Conservation (phyloP, 1,140 invertebrate genomes). For the Branchinecta lindahli region DNA sequence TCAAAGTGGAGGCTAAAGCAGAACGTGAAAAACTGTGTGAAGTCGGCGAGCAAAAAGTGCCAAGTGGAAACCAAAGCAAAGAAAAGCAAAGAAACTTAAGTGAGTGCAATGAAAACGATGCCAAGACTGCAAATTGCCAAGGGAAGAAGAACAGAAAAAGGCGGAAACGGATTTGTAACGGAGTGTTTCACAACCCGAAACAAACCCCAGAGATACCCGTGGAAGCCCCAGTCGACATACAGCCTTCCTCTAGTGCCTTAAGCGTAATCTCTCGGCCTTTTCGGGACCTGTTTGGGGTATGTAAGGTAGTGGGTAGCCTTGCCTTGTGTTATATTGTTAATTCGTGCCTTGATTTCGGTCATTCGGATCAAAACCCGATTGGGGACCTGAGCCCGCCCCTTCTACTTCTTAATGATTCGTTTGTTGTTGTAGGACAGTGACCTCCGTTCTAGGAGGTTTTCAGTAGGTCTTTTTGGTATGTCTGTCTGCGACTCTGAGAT, state of each 20-base stretch:
- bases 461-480: too few relatives aligned
- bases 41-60: too few relatives aligned
- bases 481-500: too few relatives aligned
- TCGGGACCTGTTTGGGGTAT: background rate
- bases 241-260: too few relatives aligned
- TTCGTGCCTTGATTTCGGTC: background rate
- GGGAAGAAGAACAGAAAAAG: conserved; percentile 1
- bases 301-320: background rate
- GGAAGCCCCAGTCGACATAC: too few relatives aligned
- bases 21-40: too few relatives aligned
- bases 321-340: background rate
- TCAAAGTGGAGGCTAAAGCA: too few relatives aligned
- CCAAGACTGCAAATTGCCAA: background rate
- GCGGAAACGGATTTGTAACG: background rate
- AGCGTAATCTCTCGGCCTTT: background rate
- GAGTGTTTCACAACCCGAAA: background rate
- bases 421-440: background rate
- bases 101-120: background rate
- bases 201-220: too few relatives aligned
- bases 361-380: background rate
- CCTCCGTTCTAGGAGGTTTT: too few relatives aligned
- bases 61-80: too few relatives aligned
- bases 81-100: too few relatives aligned
- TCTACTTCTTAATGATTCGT: background rate
- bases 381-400: background rate